Evolutionary conservation across 2,888 invertebrate genomes (phyloP).

Genomic region (Netelia fuscicornis): DNA sequence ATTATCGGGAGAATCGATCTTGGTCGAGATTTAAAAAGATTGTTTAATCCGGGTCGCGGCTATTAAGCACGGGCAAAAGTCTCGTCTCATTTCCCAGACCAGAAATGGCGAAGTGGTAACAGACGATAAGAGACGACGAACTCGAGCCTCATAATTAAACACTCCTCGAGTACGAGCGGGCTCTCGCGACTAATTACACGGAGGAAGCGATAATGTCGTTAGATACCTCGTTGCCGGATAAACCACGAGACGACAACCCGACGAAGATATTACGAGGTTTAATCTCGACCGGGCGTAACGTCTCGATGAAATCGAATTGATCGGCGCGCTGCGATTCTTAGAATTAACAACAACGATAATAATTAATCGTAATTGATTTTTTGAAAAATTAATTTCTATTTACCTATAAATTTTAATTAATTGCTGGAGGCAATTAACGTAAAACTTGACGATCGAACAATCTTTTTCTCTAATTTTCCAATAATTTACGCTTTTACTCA

Average conservation of each 20-base stretch:
- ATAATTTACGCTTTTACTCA: conserved; percentile 39
- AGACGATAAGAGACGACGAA: conserved; percentile 59
- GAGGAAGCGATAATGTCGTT: conserved; percentile 72
- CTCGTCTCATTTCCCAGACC: conserved; percentile 35
- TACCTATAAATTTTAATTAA: too few species aligned
- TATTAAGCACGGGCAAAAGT: conserved; percentile 32
- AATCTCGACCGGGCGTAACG: conserved; percentile 33
- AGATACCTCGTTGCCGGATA: conserved; percentile 69
- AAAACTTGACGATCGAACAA: background rate
- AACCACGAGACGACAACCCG: conserved; percentile 66
- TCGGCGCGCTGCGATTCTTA: background rate
- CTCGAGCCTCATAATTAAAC: conserved; percentile 59
- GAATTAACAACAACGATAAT: background rate
- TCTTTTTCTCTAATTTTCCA: background rate
- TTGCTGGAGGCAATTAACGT: too few species aligned
- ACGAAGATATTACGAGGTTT: conserved; percentile 54
- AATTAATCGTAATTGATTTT: background rate
- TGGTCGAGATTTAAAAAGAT: background rate
- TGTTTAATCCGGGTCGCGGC: background rate
- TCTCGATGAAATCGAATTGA: conserved; percentile 60
- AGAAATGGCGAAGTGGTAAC: conserved; percentile 4
- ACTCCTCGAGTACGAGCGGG: conserved; percentile 52
- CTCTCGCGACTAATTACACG: conserved; percentile 75
- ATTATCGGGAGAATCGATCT: background rate
- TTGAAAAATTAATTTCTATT: too few species aligned